Evolutionary conservation across 64 coral and sea anemone species (phyloP).

Genomic region (Stichodactyla mertensii): DNA sequence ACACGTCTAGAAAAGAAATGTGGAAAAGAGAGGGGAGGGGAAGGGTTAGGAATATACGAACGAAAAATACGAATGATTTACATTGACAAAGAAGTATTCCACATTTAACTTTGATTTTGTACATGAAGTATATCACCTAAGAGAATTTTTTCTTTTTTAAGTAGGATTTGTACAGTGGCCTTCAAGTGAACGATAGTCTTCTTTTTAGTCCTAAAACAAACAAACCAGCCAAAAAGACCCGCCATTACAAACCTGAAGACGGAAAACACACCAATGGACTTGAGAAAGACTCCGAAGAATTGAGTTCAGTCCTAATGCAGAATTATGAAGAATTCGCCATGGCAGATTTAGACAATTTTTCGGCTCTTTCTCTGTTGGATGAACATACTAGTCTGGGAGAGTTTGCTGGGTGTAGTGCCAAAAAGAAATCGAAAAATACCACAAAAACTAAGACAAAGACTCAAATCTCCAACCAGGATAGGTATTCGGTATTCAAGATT

Average conservation of each 20-base stretch:
- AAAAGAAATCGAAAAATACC: not conserved
- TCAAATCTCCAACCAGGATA: not conserved
- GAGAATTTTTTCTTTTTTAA: not conserved
- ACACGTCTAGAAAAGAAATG: too few relatives aligned
- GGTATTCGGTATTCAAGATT: not conserved
- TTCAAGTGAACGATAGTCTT: not conserved
- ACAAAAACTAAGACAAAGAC: not conserved
- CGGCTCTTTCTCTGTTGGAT: not conserved
- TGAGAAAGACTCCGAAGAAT: not conserved
- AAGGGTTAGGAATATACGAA: too few relatives aligned
- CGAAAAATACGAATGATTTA: too few relatives aligned
- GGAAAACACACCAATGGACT: not conserved
- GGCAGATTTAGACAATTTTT: not conserved
- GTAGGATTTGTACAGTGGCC: slow-evolving; percentile 17
- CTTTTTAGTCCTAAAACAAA: not conserved
- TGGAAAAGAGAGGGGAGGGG: too few relatives aligned
- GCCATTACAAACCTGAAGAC: not conserved
- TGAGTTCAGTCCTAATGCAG: not conserved
- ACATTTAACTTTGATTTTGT: too few relatives aligned
- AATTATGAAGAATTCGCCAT: not conserved
- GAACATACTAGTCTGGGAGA: not conserved
- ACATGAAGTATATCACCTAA: too few relatives aligned
- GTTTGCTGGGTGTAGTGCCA: not conserved
- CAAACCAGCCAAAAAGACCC: not conserved
- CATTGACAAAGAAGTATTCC: too few relatives aligned